Evolutionary conservation across 2,113 vertebrate species (phyloP), one percentile per base, ranked within the genome.

Genomic region (Oostethus manadensis): DNA sequence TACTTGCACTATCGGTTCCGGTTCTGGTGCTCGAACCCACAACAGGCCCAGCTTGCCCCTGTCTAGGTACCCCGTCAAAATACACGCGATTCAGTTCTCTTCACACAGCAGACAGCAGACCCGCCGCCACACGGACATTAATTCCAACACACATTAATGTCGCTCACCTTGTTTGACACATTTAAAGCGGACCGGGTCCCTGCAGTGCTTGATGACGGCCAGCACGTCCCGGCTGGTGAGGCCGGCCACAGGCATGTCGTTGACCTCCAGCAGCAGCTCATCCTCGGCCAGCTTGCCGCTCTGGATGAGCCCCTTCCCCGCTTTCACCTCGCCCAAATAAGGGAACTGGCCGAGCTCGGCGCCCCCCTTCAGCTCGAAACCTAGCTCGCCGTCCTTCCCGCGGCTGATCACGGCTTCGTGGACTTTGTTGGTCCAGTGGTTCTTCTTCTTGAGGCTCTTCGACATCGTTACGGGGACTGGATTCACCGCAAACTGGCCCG

Each of bases 391-490:
- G 75, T 99, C 96, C 83, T 91, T 91, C 78, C 91, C 92, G 74
- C 94, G 91, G 78, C 84, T 90, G 63, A 98, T 86, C 84, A 94
- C 93, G 70, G 93, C 93, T 90, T 99, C 96, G 81, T 98, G 96
- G 93, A 98, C 96, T 92, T 96, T 95, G 91, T 93, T 97, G 73
- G 94, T 98, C 96, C 96, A 98, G 92, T 99, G 96, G 91, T 93
- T 96, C 86, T 98, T 98, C 92, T 97, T 99, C 88, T 97, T 98
- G 88, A 96, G 92, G 91, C 92, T 96, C 88, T 98, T 99, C 90
- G 96, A 98, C 96, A 98, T 98, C 85, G 92, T 93, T 90, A 3
- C 23, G 29, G 35, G 74, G 69, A 83, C 79, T 74, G 53, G 43
- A 53, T 64, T 75, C 64, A 78, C 80, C 83, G 76, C 84, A 76